Conservation (phyloP, 2,888 invertebrate genomes). For the Ceraclea dissimilis region DNA sequence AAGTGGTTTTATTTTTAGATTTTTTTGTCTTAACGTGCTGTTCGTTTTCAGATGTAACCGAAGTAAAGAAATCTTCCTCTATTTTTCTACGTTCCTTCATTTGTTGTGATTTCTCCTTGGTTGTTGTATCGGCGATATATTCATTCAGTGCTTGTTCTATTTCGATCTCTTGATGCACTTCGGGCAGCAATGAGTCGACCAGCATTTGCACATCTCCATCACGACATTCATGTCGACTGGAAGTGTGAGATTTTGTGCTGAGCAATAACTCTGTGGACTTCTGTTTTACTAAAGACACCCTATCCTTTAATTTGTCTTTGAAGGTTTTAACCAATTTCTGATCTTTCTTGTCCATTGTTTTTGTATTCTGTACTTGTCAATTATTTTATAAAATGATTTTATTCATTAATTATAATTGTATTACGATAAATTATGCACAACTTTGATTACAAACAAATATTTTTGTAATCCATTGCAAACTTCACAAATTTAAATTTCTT, state of each 20-base stretch:
- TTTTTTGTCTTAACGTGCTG: background rate
- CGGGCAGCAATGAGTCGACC: slow-evolving; percentile 12
- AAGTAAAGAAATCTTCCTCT: slow-evolving; percentile 15
- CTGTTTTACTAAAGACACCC: slow-evolving; percentile 18
- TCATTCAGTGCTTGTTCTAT: slow-evolving; percentile 16
- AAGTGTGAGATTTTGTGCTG: slow-evolving; percentile 9
- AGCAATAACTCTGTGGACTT: slow-evolving; percentile 18
- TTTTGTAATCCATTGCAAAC: no score
- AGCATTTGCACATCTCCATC: background rate
- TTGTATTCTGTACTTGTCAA: slow-evolving; percentile 1
- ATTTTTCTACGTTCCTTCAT: slow-evolving; percentile 12
- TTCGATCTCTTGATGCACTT: slow-evolving; percentile 14
- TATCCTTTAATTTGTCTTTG: slow-evolving; percentile 19
- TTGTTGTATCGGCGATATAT: slow-evolving; percentile 1
- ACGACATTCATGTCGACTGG: background rate
- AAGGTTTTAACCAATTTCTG: slow-evolving; percentile 9
- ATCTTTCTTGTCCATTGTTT: slow-evolving; percentile 8
- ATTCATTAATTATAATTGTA: no score
- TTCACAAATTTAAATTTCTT: background rate
- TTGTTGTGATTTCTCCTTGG: slow-evolving; percentile 11
- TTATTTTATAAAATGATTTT: no score
- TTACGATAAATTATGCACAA: no score
- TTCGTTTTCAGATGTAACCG: slow-evolving; percentile 4
- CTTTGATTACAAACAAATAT: no score
- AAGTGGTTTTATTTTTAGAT: background rate